Percentiles rank a stretch among this genome's conserved stretches.
phyloP scores from a whole-genome alignment of 2,888 invertebrate species.

The Arrhopalites spinosus region DNA sequence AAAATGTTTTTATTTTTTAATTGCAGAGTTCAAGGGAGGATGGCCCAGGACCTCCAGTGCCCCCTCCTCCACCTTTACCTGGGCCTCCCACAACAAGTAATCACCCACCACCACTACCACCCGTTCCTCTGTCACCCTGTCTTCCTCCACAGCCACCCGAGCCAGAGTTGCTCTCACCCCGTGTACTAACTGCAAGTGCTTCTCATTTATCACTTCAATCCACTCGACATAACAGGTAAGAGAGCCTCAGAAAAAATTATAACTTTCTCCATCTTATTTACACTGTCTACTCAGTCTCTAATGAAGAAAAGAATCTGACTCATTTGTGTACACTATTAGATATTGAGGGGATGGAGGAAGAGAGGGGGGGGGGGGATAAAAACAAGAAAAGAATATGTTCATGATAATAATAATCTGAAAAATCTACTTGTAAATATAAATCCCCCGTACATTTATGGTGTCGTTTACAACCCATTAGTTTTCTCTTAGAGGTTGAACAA shows the following conservation, averaged over 20 bases:
- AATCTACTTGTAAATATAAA: too few relatives aligned
- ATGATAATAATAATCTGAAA: too few relatives aligned
- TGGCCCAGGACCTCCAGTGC: conserved; percentile 54
- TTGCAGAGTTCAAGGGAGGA: conserved; percentile 56
- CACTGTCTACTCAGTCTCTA: neutral
- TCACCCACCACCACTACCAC: conserved; percentile 34
- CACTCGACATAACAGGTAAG: conserved; percentile 56
- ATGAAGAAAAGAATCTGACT: too few relatives aligned
- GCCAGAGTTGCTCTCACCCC: conserved; percentile 54
- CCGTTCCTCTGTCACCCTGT: conserved; percentile 46
- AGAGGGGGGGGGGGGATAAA: too few relatives aligned
- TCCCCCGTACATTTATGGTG: too few relatives aligned
- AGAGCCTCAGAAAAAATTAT: too few relatives aligned
- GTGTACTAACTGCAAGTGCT: conserved; percentile 55
- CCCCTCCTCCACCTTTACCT: conserved; percentile 51
- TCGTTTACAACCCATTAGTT: too few relatives aligned
- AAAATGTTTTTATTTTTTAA: conserved; percentile 5
- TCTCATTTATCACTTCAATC: conserved; percentile 57
- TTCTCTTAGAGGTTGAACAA: too few relatives aligned
- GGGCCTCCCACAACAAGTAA: neutral
- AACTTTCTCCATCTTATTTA: neutral
- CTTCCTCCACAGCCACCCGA: conserved; percentile 54
- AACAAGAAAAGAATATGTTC: too few relatives aligned
- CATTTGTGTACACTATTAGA: too few relatives aligned
- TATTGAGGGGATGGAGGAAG: too few relatives aligned